Base-by-base conservation (phyloP, 2,797 vertebrate genomes). In the Threskiornis aethiopicus region DNA sequence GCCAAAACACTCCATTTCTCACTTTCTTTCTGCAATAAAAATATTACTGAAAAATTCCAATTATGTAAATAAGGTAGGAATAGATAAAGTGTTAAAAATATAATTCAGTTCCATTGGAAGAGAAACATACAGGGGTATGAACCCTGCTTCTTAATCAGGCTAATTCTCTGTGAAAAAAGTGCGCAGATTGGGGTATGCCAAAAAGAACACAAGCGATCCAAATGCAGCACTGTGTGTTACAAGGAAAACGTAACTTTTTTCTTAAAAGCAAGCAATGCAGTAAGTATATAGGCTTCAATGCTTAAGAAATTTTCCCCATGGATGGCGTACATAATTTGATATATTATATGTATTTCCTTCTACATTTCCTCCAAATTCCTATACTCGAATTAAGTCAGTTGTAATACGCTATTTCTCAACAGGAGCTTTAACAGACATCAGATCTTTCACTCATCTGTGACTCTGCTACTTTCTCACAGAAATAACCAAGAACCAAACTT, bases 1-100 rank as follows among this genome's bases (percentile, higher is more conserved):
- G 90, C 93, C 82, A 77, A 97, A 97, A 90, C 18, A 69, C 82
- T 94, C 67, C 52, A 69, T 95, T 89, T 90, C 87, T 97, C 91
- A 72, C 96, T 97, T 96, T 94, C 62, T 41, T 86, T 87, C 66
- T 67, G 73, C 47, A 94, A 69, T 58, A 90, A 81, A 93, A 88
- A 81, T 77, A 84, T 86, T 69, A 78, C 41, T 41, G 65, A 76
- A 90, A 93, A 94, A 91, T 46, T 69, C 22, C 11, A 67, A 54
- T 83, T 85, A 67, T 89, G 72, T 73, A 90, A 94, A 90, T 70
- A 76, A 84, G 9, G 73, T 46, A 84, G 46, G 42, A 95, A 86
- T 88, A 91, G 90, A 91, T 73, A 90, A 65, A 84, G n/a, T 35
- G 15, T 41, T 82, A 52, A 90, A 93, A 92, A 35, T 79, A 71